phyloP scores from a whole-genome alignment of 1,140 invertebrate genomes.

The Ruditapes philippinarum region DNA sequence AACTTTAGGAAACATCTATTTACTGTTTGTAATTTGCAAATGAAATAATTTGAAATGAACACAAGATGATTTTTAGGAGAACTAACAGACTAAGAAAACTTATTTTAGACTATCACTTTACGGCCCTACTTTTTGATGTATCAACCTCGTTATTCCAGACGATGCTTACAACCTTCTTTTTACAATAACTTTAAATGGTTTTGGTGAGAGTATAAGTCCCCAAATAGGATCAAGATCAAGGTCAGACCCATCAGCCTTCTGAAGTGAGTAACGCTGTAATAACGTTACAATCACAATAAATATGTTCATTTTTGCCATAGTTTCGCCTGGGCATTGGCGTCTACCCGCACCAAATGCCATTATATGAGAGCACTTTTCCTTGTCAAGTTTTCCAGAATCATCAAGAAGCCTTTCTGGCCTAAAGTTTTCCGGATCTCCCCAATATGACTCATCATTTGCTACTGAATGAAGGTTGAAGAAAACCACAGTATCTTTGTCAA shows the following conservation, averaged over 20 bases:
- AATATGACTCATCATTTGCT: slow-evolving; percentile 22
- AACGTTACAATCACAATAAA: neutral
- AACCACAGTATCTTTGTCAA: slow-evolving; percentile 4
- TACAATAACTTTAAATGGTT: neutral
- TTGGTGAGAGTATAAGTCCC: neutral
- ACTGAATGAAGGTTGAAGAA: slow-evolving; percentile 36
- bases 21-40: no score
- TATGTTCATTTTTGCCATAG: neutral
- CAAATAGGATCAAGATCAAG: neutral
- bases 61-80: no score
- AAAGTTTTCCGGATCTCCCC: slow-evolving; percentile 15
- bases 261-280: neutral
- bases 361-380: neutral
- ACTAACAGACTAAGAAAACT: no score
- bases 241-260: neutral
- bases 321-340: neutral
- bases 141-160: no score
- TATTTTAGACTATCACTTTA: no score
- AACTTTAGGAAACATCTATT: no score
- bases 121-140: no score
- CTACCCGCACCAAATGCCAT: neutral
- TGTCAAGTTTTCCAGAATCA: neutral
- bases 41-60: no score
- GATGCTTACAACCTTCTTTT: neutral
- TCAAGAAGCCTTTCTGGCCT: neutral